These are phyloP conservation scores for Eupithecia subumbrata DNA, from an alignment of 2,888 invertebrate genomes.

Conservation along the genomic window DNA sequence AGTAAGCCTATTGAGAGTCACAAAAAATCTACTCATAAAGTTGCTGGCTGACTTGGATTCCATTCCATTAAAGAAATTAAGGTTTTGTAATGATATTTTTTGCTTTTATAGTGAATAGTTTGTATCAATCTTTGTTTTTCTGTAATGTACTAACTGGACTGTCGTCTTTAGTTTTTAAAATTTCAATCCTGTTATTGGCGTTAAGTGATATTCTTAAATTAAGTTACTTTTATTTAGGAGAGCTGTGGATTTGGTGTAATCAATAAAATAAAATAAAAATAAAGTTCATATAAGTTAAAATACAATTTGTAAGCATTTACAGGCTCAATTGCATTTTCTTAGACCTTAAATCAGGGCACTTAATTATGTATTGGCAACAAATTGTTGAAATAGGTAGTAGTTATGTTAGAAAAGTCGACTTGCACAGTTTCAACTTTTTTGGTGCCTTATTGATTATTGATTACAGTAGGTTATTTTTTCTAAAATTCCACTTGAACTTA, in stretches of 20 bases:
- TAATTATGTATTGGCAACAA: constrained; percentile 27
- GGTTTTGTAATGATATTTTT: too few relatives aligned
- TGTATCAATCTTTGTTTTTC: too few relatives aligned
- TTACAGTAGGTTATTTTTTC: background rate
- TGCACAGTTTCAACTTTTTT: background rate
- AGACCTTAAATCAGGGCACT: background rate
- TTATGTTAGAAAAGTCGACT: background rate
- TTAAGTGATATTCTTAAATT: too few relatives aligned
- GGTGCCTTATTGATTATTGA: background rate
- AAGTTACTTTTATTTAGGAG: too few relatives aligned
- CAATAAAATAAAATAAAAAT: too few relatives aligned
- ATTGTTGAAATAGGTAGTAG: constrained; percentile 24
- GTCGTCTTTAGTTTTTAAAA: too few relatives aligned
- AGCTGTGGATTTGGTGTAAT: too few relatives aligned
- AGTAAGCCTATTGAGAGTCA: background rate
- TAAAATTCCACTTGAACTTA: background rate
- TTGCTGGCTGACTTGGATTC: background rate
- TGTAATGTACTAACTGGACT: too few relatives aligned
- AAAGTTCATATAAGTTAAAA: too few relatives aligned
- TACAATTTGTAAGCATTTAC: constrained; percentile 17
- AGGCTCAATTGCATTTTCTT: constrained; percentile 8
- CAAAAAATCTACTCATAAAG: background rate
- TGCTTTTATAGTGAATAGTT: too few relatives aligned
- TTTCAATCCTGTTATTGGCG: too few relatives aligned
- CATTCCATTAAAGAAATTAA: too few relatives aligned